Evolutionary conservation across 2,888 invertebrate genomes (phyloP).

Genomic region (Folsomia candida): DNA sequence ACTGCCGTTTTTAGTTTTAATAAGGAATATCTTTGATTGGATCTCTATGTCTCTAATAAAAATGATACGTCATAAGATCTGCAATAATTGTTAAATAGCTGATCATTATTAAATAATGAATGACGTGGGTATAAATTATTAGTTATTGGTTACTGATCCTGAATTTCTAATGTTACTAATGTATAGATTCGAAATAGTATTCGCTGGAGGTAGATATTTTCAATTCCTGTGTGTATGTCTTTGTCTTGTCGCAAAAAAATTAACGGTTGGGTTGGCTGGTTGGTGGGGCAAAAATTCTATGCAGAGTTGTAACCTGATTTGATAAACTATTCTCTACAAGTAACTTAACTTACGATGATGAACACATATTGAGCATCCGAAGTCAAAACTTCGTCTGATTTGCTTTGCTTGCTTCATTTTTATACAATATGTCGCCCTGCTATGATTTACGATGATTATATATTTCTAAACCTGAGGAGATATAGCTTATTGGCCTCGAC

Average conservation of each 20-base stretch:
- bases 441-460: not conserved
- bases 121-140: not conserved
- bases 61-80: no score
- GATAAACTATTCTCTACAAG: not conserved
- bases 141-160: not conserved
- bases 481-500: not conserved
- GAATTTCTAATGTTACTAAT: no score
- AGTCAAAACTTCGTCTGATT: constrained; percentile 24
- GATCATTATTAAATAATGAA: no score
- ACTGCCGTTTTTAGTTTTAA: not conserved
- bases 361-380: constrained; percentile 51
- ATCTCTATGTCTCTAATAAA: no score
- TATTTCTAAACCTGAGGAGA: constrained; percentile 7
- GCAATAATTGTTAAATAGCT: not conserved
- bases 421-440: not conserved
- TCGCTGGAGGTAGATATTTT: not conserved
- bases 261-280: no score
- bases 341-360: constrained; percentile 41
- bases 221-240: not conserved
- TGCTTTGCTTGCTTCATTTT: not conserved
- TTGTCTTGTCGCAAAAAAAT: not conserved
- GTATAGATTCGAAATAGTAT: no score
- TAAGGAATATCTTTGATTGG: not conserved
- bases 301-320: not conserved
- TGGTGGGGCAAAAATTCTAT: not conserved